These are phyloP conservation scores for Polia nebulosa DNA, from an alignment of 2,888 invertebrate genomes.

Conservation along the genomic window DNA sequence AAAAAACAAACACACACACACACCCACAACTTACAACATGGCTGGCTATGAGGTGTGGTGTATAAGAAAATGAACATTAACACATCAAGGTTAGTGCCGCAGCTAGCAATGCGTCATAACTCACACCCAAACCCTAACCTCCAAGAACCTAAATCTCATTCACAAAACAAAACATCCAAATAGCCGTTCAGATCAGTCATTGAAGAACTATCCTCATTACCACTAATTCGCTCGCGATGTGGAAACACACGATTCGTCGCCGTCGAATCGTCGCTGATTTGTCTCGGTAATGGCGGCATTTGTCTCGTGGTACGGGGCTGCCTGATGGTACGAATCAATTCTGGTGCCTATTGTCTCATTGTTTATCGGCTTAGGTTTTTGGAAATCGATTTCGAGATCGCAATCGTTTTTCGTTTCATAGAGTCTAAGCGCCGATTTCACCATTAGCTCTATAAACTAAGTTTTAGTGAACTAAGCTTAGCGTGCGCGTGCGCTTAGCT, in stretches of 20 bases:
- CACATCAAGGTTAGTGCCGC: too few relatives aligned
- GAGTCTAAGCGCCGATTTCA: too few relatives aligned
- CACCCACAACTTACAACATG: too few relatives aligned
- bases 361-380: conserved; percentile 61
- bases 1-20: too few relatives aligned
- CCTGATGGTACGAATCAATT: conserved; percentile 70
- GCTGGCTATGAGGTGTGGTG: too few relatives aligned
- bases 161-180: conserved; percentile 5
- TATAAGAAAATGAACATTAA: too few relatives aligned
- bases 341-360: conserved; percentile 64
- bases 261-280: conserved; percentile 68
- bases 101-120: not conserved
- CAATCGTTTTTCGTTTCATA: conserved; percentile 21
- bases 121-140: too few relatives aligned
- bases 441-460: too few relatives aligned
- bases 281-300: conserved; percentile 72
- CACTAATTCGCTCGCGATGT: conserved; percentile 67
- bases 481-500: too few relatives aligned
- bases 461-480: too few relatives aligned
- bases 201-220: conserved; percentile 63
- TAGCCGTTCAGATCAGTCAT: conserved; percentile 35
- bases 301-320: conserved; percentile 60
- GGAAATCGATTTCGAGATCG: conserved; percentile 21
- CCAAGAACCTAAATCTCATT: not conserved
- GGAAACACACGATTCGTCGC: conserved; percentile 69